A percentile compares a stretch with the other conserved stretches of the same genome.
Evolutionary conservation across 1,140 invertebrate species (phyloP).

Genomic region (Calycopis cecrops): DNA sequence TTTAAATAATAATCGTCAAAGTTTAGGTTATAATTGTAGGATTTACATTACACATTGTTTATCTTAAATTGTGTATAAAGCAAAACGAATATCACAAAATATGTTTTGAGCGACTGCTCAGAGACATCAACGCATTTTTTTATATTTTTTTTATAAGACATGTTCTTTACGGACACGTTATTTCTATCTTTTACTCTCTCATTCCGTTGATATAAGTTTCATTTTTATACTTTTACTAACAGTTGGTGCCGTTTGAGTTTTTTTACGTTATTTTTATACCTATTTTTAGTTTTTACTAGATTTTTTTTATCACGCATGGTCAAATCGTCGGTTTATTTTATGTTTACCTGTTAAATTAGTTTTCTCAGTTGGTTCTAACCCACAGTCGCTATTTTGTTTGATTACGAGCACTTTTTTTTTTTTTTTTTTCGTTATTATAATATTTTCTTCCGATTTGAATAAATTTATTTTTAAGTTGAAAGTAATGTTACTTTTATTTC

Average conservation of each 20-base stretch:
- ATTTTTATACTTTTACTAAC: constrained; percentile 12
- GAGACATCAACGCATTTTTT: too few relatives aligned
- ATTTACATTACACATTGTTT: too few relatives aligned
- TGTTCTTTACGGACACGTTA: constrained; percentile 41
- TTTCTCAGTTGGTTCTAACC: constrained; percentile 49
- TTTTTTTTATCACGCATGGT: neutral
- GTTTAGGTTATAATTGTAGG: too few relatives aligned
- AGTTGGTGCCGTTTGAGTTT: constrained; percentile 18
- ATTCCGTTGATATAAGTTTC: constrained; percentile 45
- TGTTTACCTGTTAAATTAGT: too few relatives aligned
- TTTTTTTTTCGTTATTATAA: neutral
- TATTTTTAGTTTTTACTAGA: neutral
- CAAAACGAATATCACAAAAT: too few relatives aligned
- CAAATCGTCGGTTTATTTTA: too few relatives aligned
- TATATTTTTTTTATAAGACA: too few relatives aligned
- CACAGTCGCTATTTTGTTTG: constrained; percentile 44
- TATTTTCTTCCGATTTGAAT: too few relatives aligned
- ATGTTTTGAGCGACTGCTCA: constrained; percentile 33
- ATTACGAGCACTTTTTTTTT: neutral
- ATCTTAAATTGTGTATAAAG: too few relatives aligned
- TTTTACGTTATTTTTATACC: neutral
- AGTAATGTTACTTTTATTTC: too few relatives aligned
- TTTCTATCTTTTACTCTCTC: constrained; percentile 53
- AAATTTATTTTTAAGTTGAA: too few relatives aligned
- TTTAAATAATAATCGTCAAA: too few relatives aligned